Evolutionary conservation across 53 echinoderm and acorn worm species (phyloP).

Genomic region (Zoroaster sp.): DNA sequence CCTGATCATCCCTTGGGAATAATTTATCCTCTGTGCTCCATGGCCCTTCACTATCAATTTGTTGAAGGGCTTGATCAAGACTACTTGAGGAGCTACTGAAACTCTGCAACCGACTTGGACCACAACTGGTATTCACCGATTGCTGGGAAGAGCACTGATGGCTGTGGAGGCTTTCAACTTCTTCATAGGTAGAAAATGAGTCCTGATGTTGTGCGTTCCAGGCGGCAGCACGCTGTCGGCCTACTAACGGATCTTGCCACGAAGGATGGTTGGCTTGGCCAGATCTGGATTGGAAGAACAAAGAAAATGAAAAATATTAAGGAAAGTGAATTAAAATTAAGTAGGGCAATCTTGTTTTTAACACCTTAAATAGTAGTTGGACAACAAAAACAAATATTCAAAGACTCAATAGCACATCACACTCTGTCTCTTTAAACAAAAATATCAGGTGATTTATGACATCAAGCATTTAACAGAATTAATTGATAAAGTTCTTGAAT

Average conservation of each 20-base stretch:
- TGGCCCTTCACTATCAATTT: background rate
- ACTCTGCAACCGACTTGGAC: conserved; percentile 77
- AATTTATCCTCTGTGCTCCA: background rate
- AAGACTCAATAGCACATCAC: too few relatives aligned
- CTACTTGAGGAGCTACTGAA: conserved; percentile 69
- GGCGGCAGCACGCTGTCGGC: conserved; percentile 45
- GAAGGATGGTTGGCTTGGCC: conserved; percentile 27
- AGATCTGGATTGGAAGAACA: background rate
- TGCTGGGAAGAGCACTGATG: conserved; percentile 75
- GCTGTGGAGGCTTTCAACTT: conserved; percentile 83
- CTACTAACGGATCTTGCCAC: conserved; percentile 44
- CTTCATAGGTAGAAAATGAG: conserved; percentile 80
- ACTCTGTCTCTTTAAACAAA: too few relatives aligned
- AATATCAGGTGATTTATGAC: too few relatives aligned
- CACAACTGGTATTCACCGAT: conserved; percentile 74
- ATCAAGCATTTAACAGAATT: too few relatives aligned
- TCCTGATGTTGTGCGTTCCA: conserved; percentile 70
- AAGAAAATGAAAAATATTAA: background rate
- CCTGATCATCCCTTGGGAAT: background rate
- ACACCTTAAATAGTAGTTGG: too few relatives aligned
- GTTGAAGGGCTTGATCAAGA: conserved; percentile 50
- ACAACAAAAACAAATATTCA: too few relatives aligned
- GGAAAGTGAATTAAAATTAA: background rate
- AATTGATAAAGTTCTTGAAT: too few relatives aligned
- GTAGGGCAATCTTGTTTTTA: background rate